Percentiles rank a stretch among this genome's conserved stretches.
Evolutionary conservation across 2,888 invertebrate species (phyloP).

Genomic region (Cartodere bifasciata): DNA sequence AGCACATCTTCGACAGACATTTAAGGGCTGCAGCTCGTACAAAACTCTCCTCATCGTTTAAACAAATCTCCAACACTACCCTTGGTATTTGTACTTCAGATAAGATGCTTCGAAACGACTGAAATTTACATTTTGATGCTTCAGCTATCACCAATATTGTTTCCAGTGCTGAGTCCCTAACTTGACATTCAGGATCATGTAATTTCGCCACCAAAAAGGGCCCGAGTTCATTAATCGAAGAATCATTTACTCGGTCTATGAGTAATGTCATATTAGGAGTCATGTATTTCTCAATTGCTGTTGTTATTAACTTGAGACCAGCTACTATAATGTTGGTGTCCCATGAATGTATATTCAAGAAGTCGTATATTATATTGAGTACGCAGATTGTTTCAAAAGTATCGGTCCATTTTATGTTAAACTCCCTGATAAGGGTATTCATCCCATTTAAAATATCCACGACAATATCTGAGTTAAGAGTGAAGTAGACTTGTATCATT

Average conservation of each 20-base stretch:
- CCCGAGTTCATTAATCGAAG: conserved; percentile 49
- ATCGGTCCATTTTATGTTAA: conserved; percentile 65
- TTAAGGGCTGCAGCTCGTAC: conserved; percentile 63
- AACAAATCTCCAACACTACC: conserved; percentile 50
- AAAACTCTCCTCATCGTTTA: conserved; percentile 59
- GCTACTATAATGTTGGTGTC: conserved; percentile 43
- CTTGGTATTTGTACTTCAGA: conserved; percentile 50
- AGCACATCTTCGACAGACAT: conserved; percentile 54
- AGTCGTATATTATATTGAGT: conserved; percentile 39
- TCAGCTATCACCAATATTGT: conserved; percentile 37
- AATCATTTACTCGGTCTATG: conserved; percentile 51
- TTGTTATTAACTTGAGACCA: conserved; percentile 53
- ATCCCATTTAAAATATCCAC: conserved; percentile 56
- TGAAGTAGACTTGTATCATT: no score
- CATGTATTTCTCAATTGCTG: conserved; percentile 61
- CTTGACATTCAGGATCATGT: conserved; percentile 65
- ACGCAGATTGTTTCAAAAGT: conserved; percentile 63
- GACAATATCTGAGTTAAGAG: no score
- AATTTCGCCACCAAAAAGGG: conserved; percentile 54
- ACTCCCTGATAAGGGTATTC: conserved; percentile 50
- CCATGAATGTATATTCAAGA: conserved; percentile 41
- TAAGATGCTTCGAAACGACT: conserved; percentile 61
- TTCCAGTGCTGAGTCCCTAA: conserved; percentile 65
- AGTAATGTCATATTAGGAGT: conserved; percentile 65
- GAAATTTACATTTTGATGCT: conserved; percentile 40